phyloP scores from a whole-genome alignment of 2,888 invertebrate species.

The Bursaphelenchus okinawaensis region DNA sequence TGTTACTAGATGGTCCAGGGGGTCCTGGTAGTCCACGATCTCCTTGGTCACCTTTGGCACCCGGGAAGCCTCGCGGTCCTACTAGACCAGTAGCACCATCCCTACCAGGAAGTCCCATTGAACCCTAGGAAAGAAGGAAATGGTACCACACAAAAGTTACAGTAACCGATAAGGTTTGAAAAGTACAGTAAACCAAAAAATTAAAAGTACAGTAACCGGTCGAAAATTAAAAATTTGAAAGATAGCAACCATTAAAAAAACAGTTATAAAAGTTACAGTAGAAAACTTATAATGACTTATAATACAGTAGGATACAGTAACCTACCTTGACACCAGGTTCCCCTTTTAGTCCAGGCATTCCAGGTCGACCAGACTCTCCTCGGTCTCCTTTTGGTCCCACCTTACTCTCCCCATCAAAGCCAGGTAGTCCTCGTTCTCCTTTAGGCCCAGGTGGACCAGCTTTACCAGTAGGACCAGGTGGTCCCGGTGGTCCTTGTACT shows the following conservation, averaged over 20 bases:
- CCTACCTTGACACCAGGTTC: slow-evolving; percentile 42
- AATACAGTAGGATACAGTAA: not conserved
- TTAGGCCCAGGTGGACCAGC: slow-evolving; percentile 36
- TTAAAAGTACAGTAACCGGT: not conserved
- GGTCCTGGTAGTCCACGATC: slow-evolving; percentile 1
- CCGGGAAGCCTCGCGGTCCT: slow-evolving; percentile 37
- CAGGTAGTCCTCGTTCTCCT: slow-evolving; percentile 55
- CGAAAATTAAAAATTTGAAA: not conserved
- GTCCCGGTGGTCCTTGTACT: slow-evolving; percentile 50
- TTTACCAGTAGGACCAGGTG: slow-evolving; percentile 35
- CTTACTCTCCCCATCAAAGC: slow-evolving; percentile 55
- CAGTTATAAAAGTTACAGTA: slow-evolving; percentile 1
- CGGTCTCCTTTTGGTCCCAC: slow-evolving; percentile 53
- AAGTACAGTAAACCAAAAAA: not conserved
- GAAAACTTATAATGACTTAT: not conserved
- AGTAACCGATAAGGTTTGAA: slow-evolving; percentile 3
- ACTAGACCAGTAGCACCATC: slow-evolving; percentile 31
- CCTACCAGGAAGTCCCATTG: slow-evolving; percentile 31
- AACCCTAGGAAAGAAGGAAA: slow-evolving; percentile 21
- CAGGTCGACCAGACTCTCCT: slow-evolving; percentile 46
- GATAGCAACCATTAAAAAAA: not conserved
- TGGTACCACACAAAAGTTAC: not conserved
- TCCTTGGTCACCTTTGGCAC: slow-evolving; percentile 22
- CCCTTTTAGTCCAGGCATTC: slow-evolving; percentile 43
- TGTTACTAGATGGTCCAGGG: slow-evolving; percentile 1